Evolutionary conservation across 2,888 invertebrate species (phyloP).

Genomic region (Dexiosoma caninum): DNA sequence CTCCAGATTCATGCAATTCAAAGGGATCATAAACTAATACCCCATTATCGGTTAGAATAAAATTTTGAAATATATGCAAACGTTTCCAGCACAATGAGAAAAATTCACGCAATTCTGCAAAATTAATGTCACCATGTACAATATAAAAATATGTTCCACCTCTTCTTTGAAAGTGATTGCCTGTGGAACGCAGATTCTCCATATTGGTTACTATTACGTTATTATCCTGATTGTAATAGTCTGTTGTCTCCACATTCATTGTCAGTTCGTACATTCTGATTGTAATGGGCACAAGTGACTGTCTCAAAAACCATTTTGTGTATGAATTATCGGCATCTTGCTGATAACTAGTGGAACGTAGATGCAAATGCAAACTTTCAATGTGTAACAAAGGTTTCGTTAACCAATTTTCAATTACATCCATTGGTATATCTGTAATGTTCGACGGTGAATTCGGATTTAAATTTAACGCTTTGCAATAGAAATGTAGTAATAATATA

Average conservation of each 20-base stretch:
- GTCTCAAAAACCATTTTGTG: constrained; percentile 68
- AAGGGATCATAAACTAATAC: constrained; percentile 73
- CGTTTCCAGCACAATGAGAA: constrained; percentile 68
- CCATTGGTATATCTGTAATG: neutral
- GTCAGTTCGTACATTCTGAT: constrained; percentile 42
- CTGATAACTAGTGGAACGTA: constrained; percentile 61
- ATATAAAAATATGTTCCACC: constrained; percentile 69
- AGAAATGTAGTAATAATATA: neutral
- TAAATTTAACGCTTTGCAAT: neutral
- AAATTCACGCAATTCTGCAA: constrained; percentile 62
- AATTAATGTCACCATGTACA: constrained; percentile 65
- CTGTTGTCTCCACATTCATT: neutral
- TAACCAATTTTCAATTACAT: constrained; percentile 36
- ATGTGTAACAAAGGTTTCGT: constrained; percentile 62
- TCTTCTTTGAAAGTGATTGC: constrained; percentile 60
- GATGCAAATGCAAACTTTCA: constrained; percentile 65
- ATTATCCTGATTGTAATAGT: constrained; percentile 60
- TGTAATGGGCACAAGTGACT: constrained; percentile 52
- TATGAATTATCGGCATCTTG: constrained; percentile 66
- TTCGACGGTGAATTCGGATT: neutral
- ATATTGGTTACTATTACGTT: constrained; percentile 68
- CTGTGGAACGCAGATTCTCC: constrained; percentile 60
- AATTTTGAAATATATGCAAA: constrained; percentile 67
- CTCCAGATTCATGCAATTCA: constrained; percentile 35
- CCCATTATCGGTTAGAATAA: constrained; percentile 66